A percentile compares a stretch with the other conserved stretches of the same genome.
These are phyloP conservation scores for Tricholauxania praeusta DNA, from an alignment of 2,888 invertebrate species.

Conservation along the genomic window DNA sequence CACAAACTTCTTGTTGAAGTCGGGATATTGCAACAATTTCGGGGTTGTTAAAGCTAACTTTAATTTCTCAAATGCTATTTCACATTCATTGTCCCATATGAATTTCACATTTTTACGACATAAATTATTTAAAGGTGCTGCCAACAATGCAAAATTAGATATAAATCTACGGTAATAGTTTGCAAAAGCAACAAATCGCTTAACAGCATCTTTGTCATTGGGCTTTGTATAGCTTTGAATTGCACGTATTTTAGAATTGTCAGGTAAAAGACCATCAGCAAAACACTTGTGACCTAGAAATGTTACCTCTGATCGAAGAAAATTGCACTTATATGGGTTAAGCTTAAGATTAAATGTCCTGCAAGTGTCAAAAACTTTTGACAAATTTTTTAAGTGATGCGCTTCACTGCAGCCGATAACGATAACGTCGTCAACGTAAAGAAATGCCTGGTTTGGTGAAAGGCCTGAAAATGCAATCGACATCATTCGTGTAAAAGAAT, in stretches of 20 bases:
- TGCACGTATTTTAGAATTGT: slow-evolving; percentile 29
- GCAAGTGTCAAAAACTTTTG: slow-evolving; percentile 27
- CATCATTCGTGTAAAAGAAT: slow-evolving; percentile 48
- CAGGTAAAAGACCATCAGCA: slow-evolving; percentile 34
- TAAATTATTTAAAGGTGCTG: slow-evolving; percentile 31
- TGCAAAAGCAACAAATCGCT: slow-evolving; percentile 39
- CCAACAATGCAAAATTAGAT: background rate
- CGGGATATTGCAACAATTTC: slow-evolving; percentile 21
- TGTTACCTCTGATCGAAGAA: slow-evolving; percentile 44
- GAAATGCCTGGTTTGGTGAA: slow-evolving; percentile 2
- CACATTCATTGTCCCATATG: slow-evolving; percentile 35
- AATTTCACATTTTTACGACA: slow-evolving; percentile 35
- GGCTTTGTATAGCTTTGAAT: slow-evolving; percentile 36
- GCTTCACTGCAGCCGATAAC: slow-evolving; percentile 42
- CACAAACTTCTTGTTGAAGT: slow-evolving; percentile 37
- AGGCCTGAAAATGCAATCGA: slow-evolving; percentile 29
- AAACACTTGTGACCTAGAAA: slow-evolving; percentile 42
- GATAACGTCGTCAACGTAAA: slow-evolving; percentile 17
- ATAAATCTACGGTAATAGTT: background rate
- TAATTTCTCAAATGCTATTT: slow-evolving; percentile 34
- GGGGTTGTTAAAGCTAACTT: slow-evolving; percentile 21
- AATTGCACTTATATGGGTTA: slow-evolving; percentile 46
- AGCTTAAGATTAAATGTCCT: slow-evolving; percentile 39
- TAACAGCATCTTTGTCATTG: slow-evolving; percentile 10
- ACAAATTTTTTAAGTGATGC: slow-evolving; percentile 37